Evolutionary conservation across 2,888 invertebrate species (phyloP), one percentile per base, ranked within the genome.

Genomic region (Phaedon cochleariae): DNA sequence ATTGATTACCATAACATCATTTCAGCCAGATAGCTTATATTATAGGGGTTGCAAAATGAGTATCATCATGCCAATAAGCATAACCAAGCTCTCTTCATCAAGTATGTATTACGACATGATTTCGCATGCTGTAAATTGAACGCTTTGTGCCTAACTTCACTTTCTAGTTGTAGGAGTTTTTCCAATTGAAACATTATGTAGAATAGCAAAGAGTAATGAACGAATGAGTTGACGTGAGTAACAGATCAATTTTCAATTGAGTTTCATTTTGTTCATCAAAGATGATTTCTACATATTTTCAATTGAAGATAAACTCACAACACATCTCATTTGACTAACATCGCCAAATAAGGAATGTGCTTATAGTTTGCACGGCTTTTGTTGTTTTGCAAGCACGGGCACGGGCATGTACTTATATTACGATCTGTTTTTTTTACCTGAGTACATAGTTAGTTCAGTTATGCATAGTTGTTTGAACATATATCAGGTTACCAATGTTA

Each of bases 1-100:
- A 29, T 18, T n/a, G n/a, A n/a, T n/a, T n/a, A n/a, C n/a, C 26
- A 26, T 26, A 26, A 26, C 26, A n/a, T n/a, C n/a, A n/a, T n/a
- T n/a, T 26, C 3, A 26, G 3, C 26, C 4, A 26, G 26, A 26
- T 5, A 5, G 4, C 4, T 26, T 26, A 26, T 26, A 26, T 26
- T 26, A 26, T 26, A 5, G 3, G 26, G 26, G 26, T 26, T 26
- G 3, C 4, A 7, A 5, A 26, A 26, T 26, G 26, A 26, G 7
- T 7, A 26, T n/a, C n/a, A 29, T 29, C 41, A 15, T 41, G 15
- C 41, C 26, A 26, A 41, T 4, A 2, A 15, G 1, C 41, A 12
- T 34, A 6, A n/a, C n/a, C 1, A 72, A 75, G 79, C 81, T 79
- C 81, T 81, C 80, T 79, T 80, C 80, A 79, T 78, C 78, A 79